phyloP scores from a whole-genome alignment of 1,140 invertebrate species.

The Orchestia grillus region DNA sequence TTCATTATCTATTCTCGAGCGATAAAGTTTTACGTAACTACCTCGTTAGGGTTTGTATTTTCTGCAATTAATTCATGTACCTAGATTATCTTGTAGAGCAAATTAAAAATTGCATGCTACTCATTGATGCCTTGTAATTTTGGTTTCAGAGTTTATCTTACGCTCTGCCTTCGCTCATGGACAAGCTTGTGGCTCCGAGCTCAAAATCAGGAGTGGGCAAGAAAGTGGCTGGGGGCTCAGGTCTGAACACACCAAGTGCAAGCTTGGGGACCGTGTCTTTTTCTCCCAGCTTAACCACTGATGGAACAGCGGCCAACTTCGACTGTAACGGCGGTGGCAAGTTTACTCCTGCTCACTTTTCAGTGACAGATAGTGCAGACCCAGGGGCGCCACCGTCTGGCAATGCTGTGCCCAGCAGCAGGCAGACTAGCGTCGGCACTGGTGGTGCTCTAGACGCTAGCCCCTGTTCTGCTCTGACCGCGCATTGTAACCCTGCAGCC shows the following conservation, averaged over 20 bases:
- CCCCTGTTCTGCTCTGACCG: background rate
- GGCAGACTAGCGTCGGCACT: background rate
- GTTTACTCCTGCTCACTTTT: background rate
- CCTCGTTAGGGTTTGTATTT: too few species aligned
- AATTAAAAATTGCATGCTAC: background rate
- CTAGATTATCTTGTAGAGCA: too few species aligned
- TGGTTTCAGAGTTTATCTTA: constrained; percentile 77
- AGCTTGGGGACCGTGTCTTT: background rate
- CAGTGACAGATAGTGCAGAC: background rate
- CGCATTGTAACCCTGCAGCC: constrained; percentile 60
- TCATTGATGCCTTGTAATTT: background rate
- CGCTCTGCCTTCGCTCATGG: constrained; percentile 83
- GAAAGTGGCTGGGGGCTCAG: background rate
- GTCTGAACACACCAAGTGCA: background rate
- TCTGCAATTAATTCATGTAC: too few species aligned
- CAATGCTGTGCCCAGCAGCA: background rate
- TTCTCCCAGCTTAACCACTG: background rate
- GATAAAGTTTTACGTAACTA: too few species aligned
- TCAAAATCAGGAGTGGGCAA: background rate
- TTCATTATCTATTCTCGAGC: too few species aligned
- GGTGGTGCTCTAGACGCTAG: background rate
- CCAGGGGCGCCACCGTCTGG: background rate
- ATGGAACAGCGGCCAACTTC: background rate
- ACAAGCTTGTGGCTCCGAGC: constrained; percentile 78
- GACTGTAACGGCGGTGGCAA: background rate